Base-by-base conservation (phyloP, 2,888 invertebrate genomes). In the Strigamia crassipes region DNA sequence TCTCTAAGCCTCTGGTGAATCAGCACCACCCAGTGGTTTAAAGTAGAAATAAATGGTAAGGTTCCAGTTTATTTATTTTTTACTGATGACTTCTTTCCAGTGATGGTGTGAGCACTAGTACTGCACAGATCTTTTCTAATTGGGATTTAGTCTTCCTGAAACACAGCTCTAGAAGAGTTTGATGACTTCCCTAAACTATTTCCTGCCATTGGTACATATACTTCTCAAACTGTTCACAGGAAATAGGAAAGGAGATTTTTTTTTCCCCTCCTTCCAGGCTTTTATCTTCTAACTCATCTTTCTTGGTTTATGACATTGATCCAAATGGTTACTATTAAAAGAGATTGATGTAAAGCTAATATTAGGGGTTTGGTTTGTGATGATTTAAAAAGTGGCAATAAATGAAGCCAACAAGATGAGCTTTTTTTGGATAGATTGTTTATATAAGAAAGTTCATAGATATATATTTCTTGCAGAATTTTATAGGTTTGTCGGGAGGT, bases 91-190 rank as follows among this genome's bases (percentile, higher is more conserved):
- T 56, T 56, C n/a, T 18, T 56, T n/a, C n/a, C 15, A 56, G 18
- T 56, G n/a, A 56, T 4, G n/a, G 56, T 56, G 31, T 31, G 73
- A 61, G 21, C 18, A 10, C 61, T 61, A 61, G 18, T 61, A 21
- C 18, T 73, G 27, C 31, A 31, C 27, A 73, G n/a, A 73, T 73
- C 73, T 73, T 21, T 73, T 73, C 73, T 73, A 73, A 73, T 73
- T 73, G 73, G 73, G 73, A 13, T 73, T 73, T 31, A 73, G 27
- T 73, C 73, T 73, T 73, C 73, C 73, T 73, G 73, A 73, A 73
- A 73, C 73, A 73, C n/a, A 73, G 73, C 73, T 73, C 73, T 73
- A 31, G 73, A 73, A 73, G 73, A 73, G 73, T 73, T 73, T 73
- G 73, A 73, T 73, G 73, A 27, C 73, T 73, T 73, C 73, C 73